Conservation (phyloP, 2,113 vertebrate genomes). For the Triplophysa siluroides region DNA sequence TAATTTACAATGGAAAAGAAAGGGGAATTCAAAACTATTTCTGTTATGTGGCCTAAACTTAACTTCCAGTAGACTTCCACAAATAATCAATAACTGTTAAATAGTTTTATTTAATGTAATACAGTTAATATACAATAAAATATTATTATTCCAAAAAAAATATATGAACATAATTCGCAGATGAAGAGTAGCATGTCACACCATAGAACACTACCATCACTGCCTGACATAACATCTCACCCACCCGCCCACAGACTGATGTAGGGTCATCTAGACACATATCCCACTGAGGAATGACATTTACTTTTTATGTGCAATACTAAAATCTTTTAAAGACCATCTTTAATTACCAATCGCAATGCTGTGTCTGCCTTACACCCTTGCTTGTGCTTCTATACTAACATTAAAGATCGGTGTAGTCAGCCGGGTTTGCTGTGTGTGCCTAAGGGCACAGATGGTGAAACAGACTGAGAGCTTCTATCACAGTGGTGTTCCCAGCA, state of each 20-base stretch:
- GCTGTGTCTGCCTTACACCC: conserved; percentile 12
- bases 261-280: neutral
- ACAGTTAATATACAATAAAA: too few species aligned
- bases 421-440: conserved; percentile 18
- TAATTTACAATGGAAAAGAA: too few species aligned
- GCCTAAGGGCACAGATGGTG: conserved; percentile 68
- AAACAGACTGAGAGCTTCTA: conserved; percentile 71
- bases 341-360: neutral
- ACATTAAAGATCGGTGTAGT: conserved; percentile 44
- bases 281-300: neutral
- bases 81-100: too few species aligned
- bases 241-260: conserved; percentile 6
- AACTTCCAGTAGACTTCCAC: too few species aligned
- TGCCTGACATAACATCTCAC: neutral
- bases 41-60: too few species aligned
- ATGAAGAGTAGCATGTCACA: neutral
- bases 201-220: neutral
- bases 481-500: conserved; percentile 65
- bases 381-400: conserved; percentile 30
- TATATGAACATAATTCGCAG: neutral
- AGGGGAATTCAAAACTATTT: too few species aligned
- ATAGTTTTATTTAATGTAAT: too few species aligned
- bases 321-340: neutral
- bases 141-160: too few species aligned
- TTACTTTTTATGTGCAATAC: neutral